Evolutionary conservation across 2,888 invertebrate species (phyloP), one percentile per base, ranked within the genome.

Genomic region (Hyles lineata): DNA sequence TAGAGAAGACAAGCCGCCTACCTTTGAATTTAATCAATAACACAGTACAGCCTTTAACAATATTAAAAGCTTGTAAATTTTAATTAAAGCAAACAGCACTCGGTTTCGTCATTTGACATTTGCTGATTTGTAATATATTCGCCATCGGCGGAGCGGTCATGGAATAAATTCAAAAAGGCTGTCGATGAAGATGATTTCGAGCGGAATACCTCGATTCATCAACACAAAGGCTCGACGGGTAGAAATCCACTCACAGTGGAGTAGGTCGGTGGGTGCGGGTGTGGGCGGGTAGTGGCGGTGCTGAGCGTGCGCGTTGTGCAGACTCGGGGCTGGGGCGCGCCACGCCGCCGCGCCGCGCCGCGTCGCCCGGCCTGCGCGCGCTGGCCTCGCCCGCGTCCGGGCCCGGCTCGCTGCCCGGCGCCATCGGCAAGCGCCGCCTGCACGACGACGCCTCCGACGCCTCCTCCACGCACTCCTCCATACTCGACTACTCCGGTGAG

Each of bases 241-340:
- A 43, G 43, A 35, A 7, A 35, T 43, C 11, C 11, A 43, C 11
- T 43, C 15, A 43, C 15, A 60, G 23, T 23, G 60, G 43, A 43
- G 23, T 9, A 15, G 60, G 2, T 2, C 17, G 60, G 17, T 8
- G 32, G 35, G 32, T 62, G 73, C 60, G 62, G 17, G 63, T 60
- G 59, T 59, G 60, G 23, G 60, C 19, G 21, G 21, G 4, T 52
- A 70, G 69, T 43, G 60, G 74, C 72, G 74, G 70, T 74, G 73
- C 71, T 69, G 35, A 60, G 59, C 72, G 73, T 69, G 71, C 70
- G 93, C 95, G 90, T 74, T 82, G 96, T 92, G 96, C 97, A 91
- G 98, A 98, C 95, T 97, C 97, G 81, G 98, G 98, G 78, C 95
- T 98, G 92, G 98, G 98, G 69, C 96, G 98, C 84, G 97, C 98